Evolutionary conservation across 1,140 invertebrate genomes (phyloP).

Genomic region (Adelges cooleyi): DNA sequence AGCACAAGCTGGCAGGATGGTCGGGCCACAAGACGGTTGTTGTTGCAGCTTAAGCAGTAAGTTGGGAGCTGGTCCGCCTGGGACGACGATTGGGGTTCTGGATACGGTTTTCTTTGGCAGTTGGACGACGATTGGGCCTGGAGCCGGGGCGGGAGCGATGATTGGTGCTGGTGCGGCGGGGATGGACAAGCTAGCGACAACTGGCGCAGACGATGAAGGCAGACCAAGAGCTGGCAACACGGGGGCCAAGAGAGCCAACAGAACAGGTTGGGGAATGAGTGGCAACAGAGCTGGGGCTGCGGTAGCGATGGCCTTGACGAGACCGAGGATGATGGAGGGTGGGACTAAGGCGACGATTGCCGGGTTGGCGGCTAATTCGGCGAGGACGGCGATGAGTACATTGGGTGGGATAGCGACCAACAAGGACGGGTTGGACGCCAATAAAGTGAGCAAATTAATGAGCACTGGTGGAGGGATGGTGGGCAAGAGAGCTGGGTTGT

Average conservation of each 20-base stretch:
- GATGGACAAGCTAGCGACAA: not conserved
- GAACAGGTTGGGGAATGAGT: not conserved
- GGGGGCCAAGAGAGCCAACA: not conserved
- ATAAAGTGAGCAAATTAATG: not conserved
- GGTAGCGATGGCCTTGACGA: not conserved
- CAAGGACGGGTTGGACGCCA: not conserved
- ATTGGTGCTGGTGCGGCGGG: not conserved
- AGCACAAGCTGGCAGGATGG: not conserved
- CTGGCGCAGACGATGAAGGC: not conserved
- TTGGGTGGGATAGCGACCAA: not conserved
- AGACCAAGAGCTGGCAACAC: not conserved
- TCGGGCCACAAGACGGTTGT: not conserved
- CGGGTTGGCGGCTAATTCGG: not conserved
- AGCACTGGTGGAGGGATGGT: not conserved
- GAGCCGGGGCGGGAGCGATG: not conserved
- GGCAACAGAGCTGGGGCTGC: not conserved
- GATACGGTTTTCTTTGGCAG: not conserved
- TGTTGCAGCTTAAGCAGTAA: not conserved
- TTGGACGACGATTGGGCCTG: not conserved
- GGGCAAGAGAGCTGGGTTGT: not conserved
- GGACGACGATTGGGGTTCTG: not conserved
- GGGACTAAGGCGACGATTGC: not conserved
- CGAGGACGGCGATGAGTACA: not conserved
- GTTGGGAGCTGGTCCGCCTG: not conserved
- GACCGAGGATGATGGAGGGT: not conserved